Base-by-base conservation (phyloP, 1,140 invertebrate genomes). In the Drosophila leontia region DNA sequence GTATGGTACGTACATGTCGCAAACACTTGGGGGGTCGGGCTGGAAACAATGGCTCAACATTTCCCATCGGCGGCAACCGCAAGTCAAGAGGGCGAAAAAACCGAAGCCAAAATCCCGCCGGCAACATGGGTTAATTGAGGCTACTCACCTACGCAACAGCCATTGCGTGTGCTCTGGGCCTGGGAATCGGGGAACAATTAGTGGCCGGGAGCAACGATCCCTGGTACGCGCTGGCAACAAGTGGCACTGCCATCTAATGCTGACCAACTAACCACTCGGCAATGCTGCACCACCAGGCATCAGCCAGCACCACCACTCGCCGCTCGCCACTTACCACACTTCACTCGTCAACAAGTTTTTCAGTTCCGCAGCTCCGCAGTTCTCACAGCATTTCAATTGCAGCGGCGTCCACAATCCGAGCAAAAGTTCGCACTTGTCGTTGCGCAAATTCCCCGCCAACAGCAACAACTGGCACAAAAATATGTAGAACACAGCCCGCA, bases 101-200 rank as follows among this genome's bases (percentile, higher is more conserved):
- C 17, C 55, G 35, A 29, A 69, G 13, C 32, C 17, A 35, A 55
- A 55, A 55, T 57, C 37, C 39, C 39, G 50, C 32, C 37, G 12
- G 19, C 32, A 45, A 17, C 45, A 23, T 9, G 13, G 57, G 56
- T 53, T 78, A 78, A 78, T 78, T 77, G 75, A 44, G 75, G 75
- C 63, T 72, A 72, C 70, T 76, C 75, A 78, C 75, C 74, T 78
- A 76, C 74, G 63, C 67, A 72, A 59, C 45, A 51, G 9, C 1
- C 37, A 60, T 72, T 72, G 70, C 70, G 71, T 75, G 58, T 37
- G 39, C 9, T 13, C 17, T 35, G 53, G 56, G 56, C 51, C 64
- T 68, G 55, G 44, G 56, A 67, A 57, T 51, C 41, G 55, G 62
- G 42, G 56, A 65, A 68, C 75, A 77, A 72, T 72, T 72, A 58